phyloP scores from a whole-genome alignment of 2,113 vertebrate species.

The Cephalopterus ornatus region DNA sequence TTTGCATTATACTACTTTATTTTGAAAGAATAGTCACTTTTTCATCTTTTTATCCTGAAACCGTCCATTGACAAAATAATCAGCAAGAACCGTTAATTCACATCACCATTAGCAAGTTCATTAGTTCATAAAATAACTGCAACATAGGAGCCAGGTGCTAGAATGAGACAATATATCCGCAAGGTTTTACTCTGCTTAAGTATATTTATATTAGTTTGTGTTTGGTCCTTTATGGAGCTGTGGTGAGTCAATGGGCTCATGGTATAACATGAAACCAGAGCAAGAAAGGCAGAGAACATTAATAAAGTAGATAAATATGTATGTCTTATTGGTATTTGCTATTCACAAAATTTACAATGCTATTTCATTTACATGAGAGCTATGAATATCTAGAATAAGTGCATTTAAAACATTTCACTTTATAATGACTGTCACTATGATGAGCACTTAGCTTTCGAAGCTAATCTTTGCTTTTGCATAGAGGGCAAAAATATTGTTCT shows the following conservation, averaged over 20 bases:
- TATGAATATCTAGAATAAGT: constrained; percentile 11
- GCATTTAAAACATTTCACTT: constrained; percentile 18
- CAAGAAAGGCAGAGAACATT: neutral
- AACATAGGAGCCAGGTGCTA: neutral
- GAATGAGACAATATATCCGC: neutral
- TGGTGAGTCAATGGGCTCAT: neutral
- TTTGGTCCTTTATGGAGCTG: neutral
- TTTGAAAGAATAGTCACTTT: neutral
- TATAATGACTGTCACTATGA: neutral
- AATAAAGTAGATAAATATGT: neutral
- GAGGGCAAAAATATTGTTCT: neutral
- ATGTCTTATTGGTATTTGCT: neutral
- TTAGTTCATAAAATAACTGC: neutral
- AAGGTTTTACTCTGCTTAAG: neutral
- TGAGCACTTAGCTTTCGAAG: constrained; percentile 2
- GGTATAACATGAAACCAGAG: neutral
- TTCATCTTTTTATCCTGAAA: neutral
- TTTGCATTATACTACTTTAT: neutral
- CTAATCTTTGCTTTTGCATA: neutral
- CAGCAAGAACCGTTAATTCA: neutral
- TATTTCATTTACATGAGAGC: neutral
- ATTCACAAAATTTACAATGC: neutral
- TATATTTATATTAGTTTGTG: neutral
- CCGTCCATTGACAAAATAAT: neutral
- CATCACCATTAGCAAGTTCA: neutral